Percentiles rank a stretch among this genome's conserved stretches.
Conservation (phyloP, 2,797 vertebrate species). For the Notamacropus eugenii region DNA sequence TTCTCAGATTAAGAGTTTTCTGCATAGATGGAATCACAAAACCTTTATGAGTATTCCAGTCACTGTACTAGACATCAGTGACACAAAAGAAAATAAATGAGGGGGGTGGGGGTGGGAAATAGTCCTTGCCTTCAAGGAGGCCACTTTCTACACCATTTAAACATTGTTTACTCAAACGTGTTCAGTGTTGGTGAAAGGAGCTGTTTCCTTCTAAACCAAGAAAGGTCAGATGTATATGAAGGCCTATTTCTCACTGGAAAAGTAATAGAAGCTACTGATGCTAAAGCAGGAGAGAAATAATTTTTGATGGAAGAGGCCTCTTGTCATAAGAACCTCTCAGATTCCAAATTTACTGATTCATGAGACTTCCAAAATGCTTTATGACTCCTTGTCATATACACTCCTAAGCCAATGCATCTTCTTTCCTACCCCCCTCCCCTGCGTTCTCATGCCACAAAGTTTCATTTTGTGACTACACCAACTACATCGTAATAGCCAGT, state of each 20-base stretch:
- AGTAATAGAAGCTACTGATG: neutral
- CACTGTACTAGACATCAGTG: neutral
- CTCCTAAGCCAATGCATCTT: slow-evolving; percentile 79
- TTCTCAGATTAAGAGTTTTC: neutral
- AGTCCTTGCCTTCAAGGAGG: neutral
- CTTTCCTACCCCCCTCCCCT: slow-evolving; percentile 64
- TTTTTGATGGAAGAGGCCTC: neutral
- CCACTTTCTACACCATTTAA: neutral
- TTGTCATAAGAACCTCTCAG: neutral
- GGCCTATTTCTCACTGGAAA: slow-evolving; percentile 13
- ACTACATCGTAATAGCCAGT: slow-evolving; percentile 51
- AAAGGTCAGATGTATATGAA: neutral
- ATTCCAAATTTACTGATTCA: neutral
- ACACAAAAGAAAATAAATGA: neutral
- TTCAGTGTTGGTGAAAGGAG: neutral
- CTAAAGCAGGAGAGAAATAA: neutral
- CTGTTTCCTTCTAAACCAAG: neutral
- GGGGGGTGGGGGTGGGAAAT: no score
- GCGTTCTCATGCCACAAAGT: slow-evolving; percentile 52
- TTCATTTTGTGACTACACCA: slow-evolving; percentile 60
- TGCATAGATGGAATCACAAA: neutral
- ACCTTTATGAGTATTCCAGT: neutral
- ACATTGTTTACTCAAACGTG: neutral
- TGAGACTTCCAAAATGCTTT: neutral
- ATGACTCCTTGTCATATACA: fast-evolving